Evolutionary conservation across 2,113 vertebrate species (phyloP).

Genomic region (Serinus canaria): DNA sequence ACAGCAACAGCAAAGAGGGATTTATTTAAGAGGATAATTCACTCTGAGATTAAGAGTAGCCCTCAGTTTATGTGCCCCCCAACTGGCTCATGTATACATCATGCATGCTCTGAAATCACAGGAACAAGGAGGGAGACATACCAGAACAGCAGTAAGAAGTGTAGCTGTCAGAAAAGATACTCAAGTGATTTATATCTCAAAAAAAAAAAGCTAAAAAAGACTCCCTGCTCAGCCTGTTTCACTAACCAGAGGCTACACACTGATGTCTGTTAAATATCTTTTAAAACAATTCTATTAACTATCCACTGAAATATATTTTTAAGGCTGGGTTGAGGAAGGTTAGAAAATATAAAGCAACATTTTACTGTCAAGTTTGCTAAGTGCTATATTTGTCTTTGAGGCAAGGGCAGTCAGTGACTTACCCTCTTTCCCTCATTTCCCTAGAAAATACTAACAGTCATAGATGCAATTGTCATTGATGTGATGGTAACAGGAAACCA

Average conservation of each 20-base stretch:
- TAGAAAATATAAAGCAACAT: neutral
- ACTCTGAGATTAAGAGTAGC: neutral
- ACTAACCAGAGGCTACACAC: fast-evolving
- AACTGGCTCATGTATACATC: neutral
- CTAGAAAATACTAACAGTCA: neutral
- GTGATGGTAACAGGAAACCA: neutral
- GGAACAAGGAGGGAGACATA: fast-evolving
- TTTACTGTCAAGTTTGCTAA: neutral
- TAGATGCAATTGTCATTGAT: fast-evolving
- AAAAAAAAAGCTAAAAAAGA: neutral
- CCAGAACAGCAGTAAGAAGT: fast-evolving
- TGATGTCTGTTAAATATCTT: neutral
- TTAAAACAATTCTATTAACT: neutral
- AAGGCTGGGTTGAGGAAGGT: neutral
- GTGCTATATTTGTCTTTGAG: neutral
- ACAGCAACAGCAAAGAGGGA: neutral
- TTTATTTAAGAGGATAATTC: neutral
- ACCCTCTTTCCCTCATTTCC: neutral
- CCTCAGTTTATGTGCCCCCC: neutral
- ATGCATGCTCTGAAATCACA: no score
- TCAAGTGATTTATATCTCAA: neutral
- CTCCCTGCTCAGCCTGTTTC: neutral
- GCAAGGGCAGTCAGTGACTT: neutral
- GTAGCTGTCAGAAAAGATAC: neutral
- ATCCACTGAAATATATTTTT: neutral